Percentiles rank a stretch among this genome's conserved stretches.
phyloP scores from a whole-genome alignment of 2,797 vertebrate species.

The Avahi laniger region DNA sequence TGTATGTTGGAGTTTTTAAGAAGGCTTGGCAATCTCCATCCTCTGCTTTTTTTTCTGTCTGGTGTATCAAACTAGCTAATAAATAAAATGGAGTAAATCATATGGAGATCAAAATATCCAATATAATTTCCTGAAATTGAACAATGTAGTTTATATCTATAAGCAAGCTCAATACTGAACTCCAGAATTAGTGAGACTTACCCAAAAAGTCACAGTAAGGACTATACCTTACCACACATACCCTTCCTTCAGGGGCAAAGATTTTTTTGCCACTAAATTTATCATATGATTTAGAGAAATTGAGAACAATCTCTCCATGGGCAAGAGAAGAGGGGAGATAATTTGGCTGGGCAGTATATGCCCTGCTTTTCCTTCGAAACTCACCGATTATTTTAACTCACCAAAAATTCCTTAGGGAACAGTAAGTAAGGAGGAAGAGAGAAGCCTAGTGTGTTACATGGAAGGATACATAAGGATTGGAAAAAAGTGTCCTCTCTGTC shows the following conservation, averaged over 20 bases:
- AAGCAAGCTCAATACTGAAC: not conserved
- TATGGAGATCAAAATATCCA: not conserved
- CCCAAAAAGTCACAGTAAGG: not conserved
- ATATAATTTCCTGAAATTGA: not conserved
- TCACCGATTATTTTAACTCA: not conserved
- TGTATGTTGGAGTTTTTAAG: not conserved
- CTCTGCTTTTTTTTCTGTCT: not conserved
- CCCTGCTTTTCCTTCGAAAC: not conserved
- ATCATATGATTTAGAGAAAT: not conserved
- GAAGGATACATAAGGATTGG: not conserved
- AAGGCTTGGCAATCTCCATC: not conserved
- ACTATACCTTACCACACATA: not conserved
- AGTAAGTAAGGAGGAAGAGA: not conserved
- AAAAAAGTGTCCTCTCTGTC: not conserved
- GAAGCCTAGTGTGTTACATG: not conserved
- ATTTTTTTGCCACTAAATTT: not conserved
- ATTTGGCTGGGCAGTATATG: not conserved
- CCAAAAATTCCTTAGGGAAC: not conserved
- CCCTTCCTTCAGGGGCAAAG: not conserved
- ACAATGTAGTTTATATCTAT: not conserved
- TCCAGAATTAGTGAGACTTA: not conserved
- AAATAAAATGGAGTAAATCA: not conserved
- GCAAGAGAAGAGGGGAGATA: not conserved
- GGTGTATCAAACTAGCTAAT: not conserved
- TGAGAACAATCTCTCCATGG: not conserved